A percentile compares a stretch with the other conserved stretches of the same genome.
These are phyloP conservation scores for Aethes cnicana DNA, from an alignment of 2,888 invertebrate genomes.

Conservation along the genomic window DNA sequence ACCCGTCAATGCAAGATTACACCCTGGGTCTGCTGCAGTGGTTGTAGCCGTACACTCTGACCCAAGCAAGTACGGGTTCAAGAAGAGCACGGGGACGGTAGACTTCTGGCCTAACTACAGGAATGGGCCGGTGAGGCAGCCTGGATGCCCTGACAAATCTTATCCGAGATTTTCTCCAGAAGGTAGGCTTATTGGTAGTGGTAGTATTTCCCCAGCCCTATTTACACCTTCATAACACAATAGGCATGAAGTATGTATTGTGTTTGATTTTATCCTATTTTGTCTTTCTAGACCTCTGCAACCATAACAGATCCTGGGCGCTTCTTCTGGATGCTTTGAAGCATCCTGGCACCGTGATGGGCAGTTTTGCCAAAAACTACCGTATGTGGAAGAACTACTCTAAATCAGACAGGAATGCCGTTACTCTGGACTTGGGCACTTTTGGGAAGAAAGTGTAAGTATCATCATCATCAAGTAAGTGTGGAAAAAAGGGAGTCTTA, in stretches of 20 bases:
- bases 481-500: neutral
- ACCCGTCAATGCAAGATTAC: conserved; percentile 45
- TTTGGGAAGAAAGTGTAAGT: conserved; percentile 54
- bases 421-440: conserved; percentile 52
- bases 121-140: conserved; percentile 55
- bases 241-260: too few species aligned
- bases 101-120: conserved; percentile 73
- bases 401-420: conserved; percentile 43
- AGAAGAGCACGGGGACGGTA: conserved; percentile 52
- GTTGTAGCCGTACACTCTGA: conserved; percentile 66
- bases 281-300: conserved; percentile 62
- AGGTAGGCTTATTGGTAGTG: conserved; percentile 45
- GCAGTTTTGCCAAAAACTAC: conserved; percentile 57
- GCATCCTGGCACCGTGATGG: conserved; percentile 57
- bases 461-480: neutral
- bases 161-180: conserved; percentile 51
- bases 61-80: conserved; percentile 62
- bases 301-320: conserved; percentile 65
- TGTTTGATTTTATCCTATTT: neutral
- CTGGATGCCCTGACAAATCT: conserved; percentile 53
- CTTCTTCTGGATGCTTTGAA: conserved; percentile 54
- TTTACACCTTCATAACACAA: too few species aligned
- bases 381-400: conserved; percentile 62
- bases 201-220: too few species aligned
- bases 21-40: conserved; percentile 53